Evolutionary conservation across 2,797 vertebrate species (phyloP), one percentile per base, ranked within the genome.

Genomic region (Acanthurus tractus): DNA sequence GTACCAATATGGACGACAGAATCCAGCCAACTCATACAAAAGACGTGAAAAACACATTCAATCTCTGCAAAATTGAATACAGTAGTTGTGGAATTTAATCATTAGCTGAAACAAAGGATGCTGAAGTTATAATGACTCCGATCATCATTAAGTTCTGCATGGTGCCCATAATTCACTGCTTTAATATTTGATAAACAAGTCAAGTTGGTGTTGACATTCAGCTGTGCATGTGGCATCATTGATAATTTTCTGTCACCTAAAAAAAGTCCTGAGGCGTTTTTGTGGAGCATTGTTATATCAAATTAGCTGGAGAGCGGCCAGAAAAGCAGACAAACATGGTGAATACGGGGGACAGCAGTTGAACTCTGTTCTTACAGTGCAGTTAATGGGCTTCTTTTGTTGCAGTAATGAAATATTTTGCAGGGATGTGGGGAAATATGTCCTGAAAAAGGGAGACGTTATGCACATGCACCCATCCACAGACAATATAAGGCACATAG

Each of bases 231-330:
- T 95, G 93, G 94, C 93, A 94, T 95, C 95, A 95, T 95, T 95
- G 94, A 95, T 95, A 94, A 95, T 95, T 94, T 91, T 89, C 88
- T 90, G 91, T 92, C 91, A 93, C 93, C 90, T 90, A 94, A 94
- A 93, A 93, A 92, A 90, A 92, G 90, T 94, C 92, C 92, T 87
- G 89, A 92, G 89, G 89, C 90, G 78, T 80, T 94, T 92, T 93
- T 93, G 90, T 90, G 86, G 89, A 89, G 92, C 94, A 95, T 95
- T 96, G 94, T 95, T 95, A 94, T 94, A 95, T 96, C 93, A 96
- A 96, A 96, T 96, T 95, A 96, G 93, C 94, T 95, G 95, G 95
- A 95, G 93, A 92, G 92, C 87, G 74, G 93, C 95, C 94, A 95
- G 93, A 91, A 91, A 93, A 87, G 84, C 91, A 93, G 90, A 93